phyloP scores from a whole-genome alignment of 2,113 vertebrate species.

The Rhinoderma darwinii region DNA sequence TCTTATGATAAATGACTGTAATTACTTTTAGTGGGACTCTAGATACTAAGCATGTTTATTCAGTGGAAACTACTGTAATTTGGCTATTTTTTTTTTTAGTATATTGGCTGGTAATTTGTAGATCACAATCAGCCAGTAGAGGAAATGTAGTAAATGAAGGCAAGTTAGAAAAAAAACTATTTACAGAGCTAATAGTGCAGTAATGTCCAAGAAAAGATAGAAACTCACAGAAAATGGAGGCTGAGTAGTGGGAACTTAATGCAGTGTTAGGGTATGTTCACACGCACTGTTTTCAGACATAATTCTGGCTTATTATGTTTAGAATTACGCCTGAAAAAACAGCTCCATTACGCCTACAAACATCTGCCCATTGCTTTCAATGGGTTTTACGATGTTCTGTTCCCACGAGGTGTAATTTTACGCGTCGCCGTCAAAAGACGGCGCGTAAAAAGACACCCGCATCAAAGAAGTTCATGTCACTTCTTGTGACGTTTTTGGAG shows the following conservation, averaged over 20 bases:
- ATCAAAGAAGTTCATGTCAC: too few relatives aligned
- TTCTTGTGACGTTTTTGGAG: too few relatives aligned
- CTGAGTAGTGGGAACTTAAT: background rate
- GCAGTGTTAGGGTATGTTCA: too few relatives aligned
- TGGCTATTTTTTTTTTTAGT: slow-evolving; percentile 25
- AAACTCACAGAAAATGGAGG: background rate
- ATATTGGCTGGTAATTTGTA: slow-evolving; percentile 21
- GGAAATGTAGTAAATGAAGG: background rate
- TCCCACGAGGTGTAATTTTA: too few relatives aligned
- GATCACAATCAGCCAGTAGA: slow-evolving; percentile 23
- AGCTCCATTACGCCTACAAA: too few relatives aligned
- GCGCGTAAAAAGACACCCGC: too few relatives aligned
- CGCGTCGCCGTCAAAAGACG: too few relatives aligned
- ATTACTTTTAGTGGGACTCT: slow-evolving; percentile 17
- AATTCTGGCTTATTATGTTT: too few relatives aligned
- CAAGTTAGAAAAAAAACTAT: background rate
- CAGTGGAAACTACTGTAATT: slow-evolving; percentile 37
- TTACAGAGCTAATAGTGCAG: background rate
- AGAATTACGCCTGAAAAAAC: too few relatives aligned
- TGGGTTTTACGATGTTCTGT: too few relatives aligned
- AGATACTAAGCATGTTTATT: slow-evolving; percentile 5
- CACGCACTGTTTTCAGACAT: too few relatives aligned
- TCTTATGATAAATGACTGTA: slow-evolving; percentile 13
- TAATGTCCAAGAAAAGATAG: background rate
- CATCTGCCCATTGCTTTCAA: too few relatives aligned